A percentile compares a stretch with the other conserved stretches of the same genome.
Conservation (phyloP, 2,888 invertebrate genomes). For the Sarcophaga rosellei region DNA sequence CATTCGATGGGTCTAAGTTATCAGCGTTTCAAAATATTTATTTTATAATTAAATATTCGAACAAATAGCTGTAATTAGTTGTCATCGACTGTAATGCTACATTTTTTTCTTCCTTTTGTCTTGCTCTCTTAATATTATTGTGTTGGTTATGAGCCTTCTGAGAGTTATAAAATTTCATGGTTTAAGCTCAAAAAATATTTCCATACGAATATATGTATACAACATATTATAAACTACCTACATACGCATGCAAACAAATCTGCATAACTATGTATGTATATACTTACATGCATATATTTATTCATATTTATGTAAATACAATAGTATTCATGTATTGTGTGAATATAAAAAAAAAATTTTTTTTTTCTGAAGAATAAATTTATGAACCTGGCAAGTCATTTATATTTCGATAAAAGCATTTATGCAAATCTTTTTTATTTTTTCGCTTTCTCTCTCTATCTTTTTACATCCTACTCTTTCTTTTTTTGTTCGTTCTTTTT, state of each 20-base stretch:
- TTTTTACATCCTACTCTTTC: too few relatives aligned
- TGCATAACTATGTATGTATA: background rate
- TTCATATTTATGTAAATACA: too few relatives aligned
- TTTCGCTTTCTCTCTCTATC: background rate
- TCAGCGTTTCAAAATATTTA: too few relatives aligned
- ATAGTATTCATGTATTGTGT: slow-evolving; percentile 3
- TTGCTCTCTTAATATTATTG: background rate
- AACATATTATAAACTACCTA: background rate
- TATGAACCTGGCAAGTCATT: slow-evolving; percentile 71
- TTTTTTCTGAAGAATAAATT: slow-evolving; percentile 48
- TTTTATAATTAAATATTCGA: too few relatives aligned
- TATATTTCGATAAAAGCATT: slow-evolving; percentile 75
- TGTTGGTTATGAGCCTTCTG: slow-evolving; percentile 45
- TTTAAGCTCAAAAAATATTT: slow-evolving; percentile 44
- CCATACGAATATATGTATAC: background rate
- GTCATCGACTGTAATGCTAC: background rate
- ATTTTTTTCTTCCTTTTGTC: background rate
- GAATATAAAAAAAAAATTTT: background rate
- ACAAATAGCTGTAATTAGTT: too few relatives aligned
- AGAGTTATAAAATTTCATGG: slow-evolving; percentile 60
- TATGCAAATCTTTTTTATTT: slow-evolving; percentile 73
- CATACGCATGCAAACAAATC: background rate
- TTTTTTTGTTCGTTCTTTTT: too few relatives aligned
- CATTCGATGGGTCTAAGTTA: too few relatives aligned
- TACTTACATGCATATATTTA: background rate